These are phyloP conservation scores for Stegana nigrithorax DNA, from an alignment of 2,888 invertebrate genomes.

Conservation along the genomic window DNA sequence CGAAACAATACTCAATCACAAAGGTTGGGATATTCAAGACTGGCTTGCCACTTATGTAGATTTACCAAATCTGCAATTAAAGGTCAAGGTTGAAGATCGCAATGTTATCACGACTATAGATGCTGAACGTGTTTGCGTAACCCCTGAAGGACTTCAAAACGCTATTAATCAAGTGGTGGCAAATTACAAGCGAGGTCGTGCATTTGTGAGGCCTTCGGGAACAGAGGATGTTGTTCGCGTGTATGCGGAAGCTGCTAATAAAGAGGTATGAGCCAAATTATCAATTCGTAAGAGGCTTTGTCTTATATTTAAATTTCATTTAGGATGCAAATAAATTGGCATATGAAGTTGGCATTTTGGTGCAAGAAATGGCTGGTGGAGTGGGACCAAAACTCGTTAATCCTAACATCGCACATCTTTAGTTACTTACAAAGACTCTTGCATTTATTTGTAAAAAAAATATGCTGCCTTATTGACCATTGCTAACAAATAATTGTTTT, in stretches of 20 bases:
- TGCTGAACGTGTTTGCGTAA: slow-evolving; percentile 84
- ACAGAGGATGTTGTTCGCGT: slow-evolving; percentile 97
- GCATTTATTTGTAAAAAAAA: slow-evolving; percentile 18
- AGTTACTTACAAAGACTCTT: slow-evolving; percentile 1
- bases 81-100: slow-evolving; percentile 89
- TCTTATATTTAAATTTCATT: background rate
- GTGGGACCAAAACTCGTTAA: slow-evolving; percentile 74
- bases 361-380: slow-evolving; percentile 84
- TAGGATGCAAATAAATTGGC: slow-evolving; percentile 79
- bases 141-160: slow-evolving; percentile 86
- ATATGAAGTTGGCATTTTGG: slow-evolving; percentile 79
- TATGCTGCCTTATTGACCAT: slow-evolving; percentile 6
- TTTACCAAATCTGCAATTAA: slow-evolving; percentile 87
- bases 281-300: background rate
- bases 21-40: slow-evolving; percentile 81
- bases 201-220: slow-evolving; percentile 96
- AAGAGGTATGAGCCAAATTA: slow-evolving; percentile 69
- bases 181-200: slow-evolving; percentile 78
- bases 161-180: slow-evolving; percentile 80
- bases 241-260: slow-evolving; percentile 92
- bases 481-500: background rate
- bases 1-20: slow-evolving; percentile 86
- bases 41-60: slow-evolving; percentile 89
- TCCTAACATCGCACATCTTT: slow-evolving; percentile 57
- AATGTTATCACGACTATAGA: slow-evolving; percentile 86